Evolutionary conservation across 2,888 invertebrate genomes (phyloP).

Genomic region (Diarsia dahlii): DNA sequence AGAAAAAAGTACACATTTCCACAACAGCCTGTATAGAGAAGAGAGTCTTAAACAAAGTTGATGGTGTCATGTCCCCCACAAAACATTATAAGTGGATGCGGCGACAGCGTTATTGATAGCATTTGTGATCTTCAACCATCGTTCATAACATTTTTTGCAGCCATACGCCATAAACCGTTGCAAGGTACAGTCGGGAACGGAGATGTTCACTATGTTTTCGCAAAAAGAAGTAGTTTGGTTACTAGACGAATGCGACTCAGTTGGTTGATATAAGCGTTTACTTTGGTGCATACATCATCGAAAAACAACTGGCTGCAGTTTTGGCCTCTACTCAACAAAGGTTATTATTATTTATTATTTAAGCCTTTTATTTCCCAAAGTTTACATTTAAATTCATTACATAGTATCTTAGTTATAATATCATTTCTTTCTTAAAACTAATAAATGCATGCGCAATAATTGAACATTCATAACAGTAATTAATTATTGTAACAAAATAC

Average conservation of each 20-base stretch:
- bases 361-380: too few species aligned
- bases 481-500: too few species aligned
- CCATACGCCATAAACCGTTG: conserved; percentile 68
- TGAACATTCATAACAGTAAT: too few species aligned
- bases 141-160: conserved; percentile 86
- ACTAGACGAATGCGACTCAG: not conserved
- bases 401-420: too few species aligned
- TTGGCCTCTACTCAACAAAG: not conserved
- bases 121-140: conserved; percentile 81
- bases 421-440: too few species aligned
- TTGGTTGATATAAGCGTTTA: not conserved
- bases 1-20: not conserved
- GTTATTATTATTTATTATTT: too few species aligned
- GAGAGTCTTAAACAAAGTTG: conserved; percentile 52
- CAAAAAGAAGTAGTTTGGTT: not conserved
- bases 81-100: conserved; percentile 65
- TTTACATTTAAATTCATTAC: too few species aligned
- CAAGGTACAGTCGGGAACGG: conserved; percentile 67
- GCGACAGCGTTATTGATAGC: conserved; percentile 81
- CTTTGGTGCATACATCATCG: not conserved
- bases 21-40: conserved; percentile 53
- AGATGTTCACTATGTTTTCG: conserved; percentile 40
- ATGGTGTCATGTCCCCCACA: conserved; percentile 57
- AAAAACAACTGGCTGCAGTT: not conserved
- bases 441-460: too few species aligned